phyloP scores from a whole-genome alignment of 1,140 invertebrate species.

The Meloidogyne chitwoodi region DNA sequence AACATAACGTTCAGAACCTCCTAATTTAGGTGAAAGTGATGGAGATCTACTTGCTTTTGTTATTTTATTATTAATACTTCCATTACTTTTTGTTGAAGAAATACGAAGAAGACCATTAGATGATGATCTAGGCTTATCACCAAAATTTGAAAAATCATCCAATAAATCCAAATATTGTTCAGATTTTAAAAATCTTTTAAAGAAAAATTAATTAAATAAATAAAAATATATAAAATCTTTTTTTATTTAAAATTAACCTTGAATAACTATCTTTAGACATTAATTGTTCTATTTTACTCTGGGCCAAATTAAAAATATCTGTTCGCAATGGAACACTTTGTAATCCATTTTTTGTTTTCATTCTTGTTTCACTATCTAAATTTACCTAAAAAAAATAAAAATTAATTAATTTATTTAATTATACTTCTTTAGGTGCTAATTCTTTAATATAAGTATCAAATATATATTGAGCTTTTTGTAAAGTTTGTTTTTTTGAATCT shows the following conservation, averaged over 20 bases:
- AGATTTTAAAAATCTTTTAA: slow-evolving; percentile 43
- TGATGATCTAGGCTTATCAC: neutral
- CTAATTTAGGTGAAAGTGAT: slow-evolving; percentile 10
- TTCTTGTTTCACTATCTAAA: slow-evolving; percentile 42
- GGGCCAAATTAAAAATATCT: slow-evolving; percentile 43
- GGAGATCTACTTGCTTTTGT: neutral
- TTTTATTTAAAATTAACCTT: neutral
- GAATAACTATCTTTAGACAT: slow-evolving; percentile 42
- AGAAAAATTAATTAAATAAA: neutral
- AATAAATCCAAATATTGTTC: slow-evolving; percentile 31
- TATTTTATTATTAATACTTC: neutral
- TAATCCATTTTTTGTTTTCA: slow-evolving; percentile 33
- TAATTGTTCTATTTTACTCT: slow-evolving; percentile 41
- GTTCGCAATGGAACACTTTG: slow-evolving; percentile 15
- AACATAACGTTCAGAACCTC: neutral
- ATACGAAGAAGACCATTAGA: slow-evolving; percentile 1
- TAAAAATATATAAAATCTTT: neutral
- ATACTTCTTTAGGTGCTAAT: slow-evolving; percentile 39
- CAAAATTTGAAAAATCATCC: slow-evolving; percentile 6
- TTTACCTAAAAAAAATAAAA: slow-evolving; percentile 34
- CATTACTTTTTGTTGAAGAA: neutral
- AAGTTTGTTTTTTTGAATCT: slow-evolving; percentile 33
- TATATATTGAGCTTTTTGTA: slow-evolving; percentile 37
- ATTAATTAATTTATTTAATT: neutral
- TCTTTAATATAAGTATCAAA: slow-evolving; percentile 34